Base-by-base conservation (phyloP, 2,113 vertebrate species). In the Upupa epops region DNA sequence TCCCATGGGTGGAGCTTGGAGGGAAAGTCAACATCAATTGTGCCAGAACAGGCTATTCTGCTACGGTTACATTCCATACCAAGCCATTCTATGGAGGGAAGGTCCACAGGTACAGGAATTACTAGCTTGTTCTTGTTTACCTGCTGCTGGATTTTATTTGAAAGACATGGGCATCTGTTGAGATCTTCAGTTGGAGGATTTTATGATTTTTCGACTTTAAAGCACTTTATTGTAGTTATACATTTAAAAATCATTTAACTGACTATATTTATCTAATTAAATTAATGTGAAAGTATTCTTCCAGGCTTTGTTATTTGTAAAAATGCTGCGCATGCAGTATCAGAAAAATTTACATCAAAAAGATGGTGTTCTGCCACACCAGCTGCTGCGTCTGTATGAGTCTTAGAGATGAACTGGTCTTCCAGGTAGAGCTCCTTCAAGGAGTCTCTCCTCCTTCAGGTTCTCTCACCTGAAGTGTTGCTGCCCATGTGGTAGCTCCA, bases 1-100 rank as follows among this genome's bases (percentile, higher is more conserved):
- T 99, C 88, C 99, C 99, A 0, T 99, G 99, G 99, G 98, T 99
- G 94, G 99, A 99, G 97, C 98, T 99, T 13, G 99, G 99, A 52
- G 99, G 99, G 6, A 99, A 99, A 89, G 98, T 99, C 90, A 98
- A 96, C 96, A 99, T 99, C 97, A 98, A 3, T 87, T 99, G 99
- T 76, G 98, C 96, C 83, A 98, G 98, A 96, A 99, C 98, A 0
- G 99, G 99, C 37, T 99, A 99, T 95, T 98, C 98, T 0, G 99
- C 99, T 49, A 97, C 97, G 0, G 99, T 99, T 96, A 98, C 97
- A 0, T 99, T 99, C 96, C 99, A 99, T 96, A 99, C 99, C 28
- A 99, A 99, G 94, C 99, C 99, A 3, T 99, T 99, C 95, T 99
- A 99, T 1, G 99, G 99, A 59, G 99, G 99, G 46, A 99, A 99